Percentiles rank a stretch among this genome's conserved stretches.
Evolutionary conservation across 1,140 invertebrate species (phyloP).

Genomic region (Caenorhabditis elegans): WBcel235 BX284604.4:8286001-8286500

Average conservation of each 20-base stretch:
- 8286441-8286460: neutral
- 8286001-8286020: neutral
- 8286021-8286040: neutral
- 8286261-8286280: slow-evolving; percentile 26
- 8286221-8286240: neutral
- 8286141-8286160: neutral
- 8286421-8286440: no score
- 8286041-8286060: neutral
- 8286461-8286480: no score
- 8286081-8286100: neutral
- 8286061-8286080: slow-evolving; percentile 15
- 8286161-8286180: slow-evolving; percentile 4
- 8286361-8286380: neutral
- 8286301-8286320: neutral
- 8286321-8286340: neutral
- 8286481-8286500: no score
- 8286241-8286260: neutral
- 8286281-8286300: slow-evolving; percentile 15
- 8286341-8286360: no score
- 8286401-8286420: neutral
- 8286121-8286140: neutral
- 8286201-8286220: neutral
- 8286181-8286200: neutral
- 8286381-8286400: no score
- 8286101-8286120: neutral